A percentile compares a stretch with the other conserved stretches of the same genome.
These are phyloP conservation scores for Drosophila pseudotakahashii DNA, from an alignment of 2,888 invertebrate genomes.

Conservation along the genomic window DNA sequence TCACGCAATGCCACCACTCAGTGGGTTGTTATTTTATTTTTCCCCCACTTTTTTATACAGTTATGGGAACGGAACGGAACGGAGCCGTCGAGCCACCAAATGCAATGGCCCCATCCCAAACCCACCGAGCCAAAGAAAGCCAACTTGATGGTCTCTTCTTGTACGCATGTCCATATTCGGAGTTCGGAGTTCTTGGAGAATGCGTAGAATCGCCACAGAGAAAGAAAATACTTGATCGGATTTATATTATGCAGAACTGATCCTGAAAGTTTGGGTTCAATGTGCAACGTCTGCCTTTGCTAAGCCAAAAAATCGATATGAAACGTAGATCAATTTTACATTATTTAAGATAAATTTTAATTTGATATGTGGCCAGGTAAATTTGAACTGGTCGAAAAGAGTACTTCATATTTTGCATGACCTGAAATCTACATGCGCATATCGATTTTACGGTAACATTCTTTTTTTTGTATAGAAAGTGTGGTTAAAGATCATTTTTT, in stretches of 20 bases:
- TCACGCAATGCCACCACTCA: slow-evolving; percentile 56
- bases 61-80: slow-evolving; percentile 35
- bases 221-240: slow-evolving; percentile 2
- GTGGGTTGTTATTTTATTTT: slow-evolving; percentile 33
- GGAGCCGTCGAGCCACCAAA: slow-evolving; percentile 18
- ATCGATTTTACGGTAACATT: too few species aligned
- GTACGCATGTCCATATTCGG: slow-evolving; percentile 45
- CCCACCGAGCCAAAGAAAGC: slow-evolving; percentile 20
- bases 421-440: too few species aligned
- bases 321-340: too few species aligned
- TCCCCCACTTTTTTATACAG: slow-evolving; percentile 17
- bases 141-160: slow-evolving; percentile 37
- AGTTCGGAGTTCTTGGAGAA: slow-evolving; percentile 41
- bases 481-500: too few species aligned
- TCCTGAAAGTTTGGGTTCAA: not conserved
- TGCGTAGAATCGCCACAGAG: slow-evolving; percentile 29
- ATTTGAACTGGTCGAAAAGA: too few species aligned
- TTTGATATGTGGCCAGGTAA: too few species aligned
- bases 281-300: too few species aligned
- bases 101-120: slow-evolving; percentile 28
- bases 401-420: too few species aligned
- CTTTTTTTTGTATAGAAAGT: too few species aligned
- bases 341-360: too few species aligned
- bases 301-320: too few species aligned
- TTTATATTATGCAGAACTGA: not conserved